These are phyloP conservation scores for Nephrotoma guestfalica DNA, from an alignment of 2,888 invertebrate genomes.

Conservation along the genomic window DNA sequence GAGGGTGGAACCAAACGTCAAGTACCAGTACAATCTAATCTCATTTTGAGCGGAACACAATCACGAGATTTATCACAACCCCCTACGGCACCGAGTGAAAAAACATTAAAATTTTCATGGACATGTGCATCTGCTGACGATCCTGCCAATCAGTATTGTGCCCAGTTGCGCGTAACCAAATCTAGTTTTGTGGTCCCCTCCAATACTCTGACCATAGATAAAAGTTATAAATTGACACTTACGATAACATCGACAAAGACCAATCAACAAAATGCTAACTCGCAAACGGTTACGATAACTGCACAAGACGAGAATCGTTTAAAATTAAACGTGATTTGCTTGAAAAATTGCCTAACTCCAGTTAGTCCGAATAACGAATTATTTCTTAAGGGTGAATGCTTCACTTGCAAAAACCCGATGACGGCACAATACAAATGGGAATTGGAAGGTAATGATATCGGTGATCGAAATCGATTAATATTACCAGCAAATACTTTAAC, in stretches of 20 bases:
- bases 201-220: not conserved
- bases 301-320: not conserved
- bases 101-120: not conserved
- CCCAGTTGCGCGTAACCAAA: not conserved
- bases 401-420: not conserved
- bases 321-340: not conserved
- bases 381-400: not conserved
- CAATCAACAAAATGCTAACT: not conserved
- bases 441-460: not conserved
- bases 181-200: not conserved
- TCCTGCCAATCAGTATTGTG: not conserved
- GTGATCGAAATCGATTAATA: not conserved
- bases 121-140: not conserved
- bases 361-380: not conserved
- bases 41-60: not conserved
- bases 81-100: not conserved
- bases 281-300: not conserved
- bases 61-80: not conserved
- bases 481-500: not conserved
- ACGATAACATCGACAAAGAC: not conserved
- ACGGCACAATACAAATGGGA: not conserved
- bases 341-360: not conserved
- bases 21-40: not conserved
- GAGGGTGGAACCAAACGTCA: not conserved
- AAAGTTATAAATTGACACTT: not conserved